These are phyloP conservation scores for Pristionchus japonicus DNA, from an alignment of 2,888 invertebrate genomes.

Conservation along the genomic window DNA sequence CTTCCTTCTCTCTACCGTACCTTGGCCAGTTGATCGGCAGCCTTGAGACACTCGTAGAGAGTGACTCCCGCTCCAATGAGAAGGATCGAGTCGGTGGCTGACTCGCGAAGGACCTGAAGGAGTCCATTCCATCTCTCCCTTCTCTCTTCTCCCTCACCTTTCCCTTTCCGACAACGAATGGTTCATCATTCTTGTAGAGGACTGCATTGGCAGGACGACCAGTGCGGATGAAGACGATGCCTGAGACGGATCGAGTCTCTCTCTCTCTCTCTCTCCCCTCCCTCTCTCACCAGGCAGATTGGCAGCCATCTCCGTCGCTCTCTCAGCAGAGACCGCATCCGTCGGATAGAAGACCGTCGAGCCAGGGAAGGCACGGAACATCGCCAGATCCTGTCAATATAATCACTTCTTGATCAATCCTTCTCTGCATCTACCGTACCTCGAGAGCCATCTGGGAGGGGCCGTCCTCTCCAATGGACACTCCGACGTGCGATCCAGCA, in stretches of 20 bases:
- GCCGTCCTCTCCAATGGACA: conserved; percentile 85
- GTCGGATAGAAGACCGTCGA: conserved; percentile 83
- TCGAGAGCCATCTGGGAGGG: conserved; percentile 99
- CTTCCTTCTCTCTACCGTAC: conserved; percentile 50
- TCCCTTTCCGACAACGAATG: conserved; percentile 83
- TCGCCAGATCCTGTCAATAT: conserved; percentile 83
- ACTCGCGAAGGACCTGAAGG: conserved; percentile 84
- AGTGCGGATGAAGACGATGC: conserved; percentile 95
- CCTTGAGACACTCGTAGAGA: conserved; percentile 89
- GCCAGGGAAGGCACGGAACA: conserved; percentile 92
- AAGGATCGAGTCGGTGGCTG: conserved; percentile 85
- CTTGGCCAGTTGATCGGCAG: conserved; percentile 79
- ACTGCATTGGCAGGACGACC: conserved; percentile 91
- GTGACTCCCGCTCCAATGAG: conserved; percentile 95
- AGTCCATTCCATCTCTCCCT: neutral
- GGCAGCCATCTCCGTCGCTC: conserved; percentile 94
- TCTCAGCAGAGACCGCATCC: conserved; percentile 92
- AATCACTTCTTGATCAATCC: neutral
- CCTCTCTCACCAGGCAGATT: conserved; percentile 54
- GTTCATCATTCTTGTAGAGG: conserved; percentile 88
- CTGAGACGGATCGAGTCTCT: conserved; percentile 31
- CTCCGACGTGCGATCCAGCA: conserved; percentile 92
- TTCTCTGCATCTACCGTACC: conserved; percentile 79
- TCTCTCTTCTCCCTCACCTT: conserved; percentile 76
- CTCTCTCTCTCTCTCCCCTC: neutral